Percentiles rank a stretch among this genome's conserved stretches.
phyloP scores from a whole-genome alignment of 2,797 vertebrate genomes.

The Erithacus rubecula region DNA sequence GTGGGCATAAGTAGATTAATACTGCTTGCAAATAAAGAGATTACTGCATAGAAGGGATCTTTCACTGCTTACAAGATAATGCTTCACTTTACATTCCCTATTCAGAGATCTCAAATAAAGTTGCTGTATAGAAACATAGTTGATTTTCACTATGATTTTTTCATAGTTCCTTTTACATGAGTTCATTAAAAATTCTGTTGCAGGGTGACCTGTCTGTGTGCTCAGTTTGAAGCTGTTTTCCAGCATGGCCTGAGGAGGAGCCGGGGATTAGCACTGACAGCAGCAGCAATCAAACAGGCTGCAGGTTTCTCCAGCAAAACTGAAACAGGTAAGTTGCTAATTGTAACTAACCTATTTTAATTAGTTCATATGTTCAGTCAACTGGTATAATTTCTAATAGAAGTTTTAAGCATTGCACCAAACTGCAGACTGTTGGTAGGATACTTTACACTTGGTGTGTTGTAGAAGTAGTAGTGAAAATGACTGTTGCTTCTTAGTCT shows the following conservation, averaged over 20 bases:
- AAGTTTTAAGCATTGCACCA: not conserved
- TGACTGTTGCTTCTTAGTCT: not conserved
- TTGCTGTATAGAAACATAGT: not conserved
- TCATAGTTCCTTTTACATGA: not conserved
- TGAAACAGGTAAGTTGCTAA: constrained; percentile 84
- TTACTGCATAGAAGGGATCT: not conserved
- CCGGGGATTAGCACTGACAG: constrained; percentile 90
- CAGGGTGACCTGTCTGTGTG: constrained; percentile 97
- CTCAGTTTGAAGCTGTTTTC: constrained; percentile 94
- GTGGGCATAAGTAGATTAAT: not conserved
- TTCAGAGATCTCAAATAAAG: not conserved
- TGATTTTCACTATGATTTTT: not conserved
- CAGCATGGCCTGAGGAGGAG: constrained; percentile 95
- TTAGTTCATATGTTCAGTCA: not conserved
- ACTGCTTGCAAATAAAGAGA: not conserved
- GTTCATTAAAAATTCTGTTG: constrained; percentile 21
- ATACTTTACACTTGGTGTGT: not conserved
- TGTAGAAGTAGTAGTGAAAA: not conserved
- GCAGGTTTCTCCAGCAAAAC: constrained; percentile 92
- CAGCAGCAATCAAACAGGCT: constrained; percentile 93
- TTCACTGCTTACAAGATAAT: not conserved
- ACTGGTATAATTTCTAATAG: not conserved
- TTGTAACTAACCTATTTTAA: not conserved
- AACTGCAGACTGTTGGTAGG: not conserved
- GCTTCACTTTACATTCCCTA: not conserved